These are phyloP conservation scores for Turdus rufiventris DNA, from an alignment of 2,113 vertebrate species.

Conservation along the genomic window DNA sequence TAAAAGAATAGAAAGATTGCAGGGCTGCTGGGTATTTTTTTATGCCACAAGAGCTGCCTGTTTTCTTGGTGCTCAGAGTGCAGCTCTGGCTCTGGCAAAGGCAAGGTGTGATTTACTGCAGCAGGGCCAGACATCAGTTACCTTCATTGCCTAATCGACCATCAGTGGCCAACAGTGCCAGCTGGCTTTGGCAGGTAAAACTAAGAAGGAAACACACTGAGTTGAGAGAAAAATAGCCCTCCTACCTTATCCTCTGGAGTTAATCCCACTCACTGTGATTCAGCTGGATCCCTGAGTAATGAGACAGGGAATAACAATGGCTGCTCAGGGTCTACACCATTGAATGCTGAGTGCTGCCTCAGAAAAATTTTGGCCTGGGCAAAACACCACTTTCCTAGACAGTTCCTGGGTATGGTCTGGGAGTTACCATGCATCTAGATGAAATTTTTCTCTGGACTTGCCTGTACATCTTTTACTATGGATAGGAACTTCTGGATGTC, in stretches of 20 bases:
- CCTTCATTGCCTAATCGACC: neutral
- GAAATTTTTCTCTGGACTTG: neutral
- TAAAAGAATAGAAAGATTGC: neutral
- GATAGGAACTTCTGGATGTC: neutral
- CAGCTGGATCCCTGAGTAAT: neutral
- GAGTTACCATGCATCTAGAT: neutral
- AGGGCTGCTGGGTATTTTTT: neutral
- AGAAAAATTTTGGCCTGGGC: neutral
- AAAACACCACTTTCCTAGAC: neutral
- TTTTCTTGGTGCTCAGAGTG: neutral
- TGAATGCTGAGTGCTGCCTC: neutral
- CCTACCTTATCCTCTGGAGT: neutral
- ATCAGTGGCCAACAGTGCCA: neutral
- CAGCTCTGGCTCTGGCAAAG: neutral
- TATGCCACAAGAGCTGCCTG: no score
- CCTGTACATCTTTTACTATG: neutral
- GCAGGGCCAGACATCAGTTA: neutral
- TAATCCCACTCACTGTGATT: neutral
- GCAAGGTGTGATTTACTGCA: neutral
- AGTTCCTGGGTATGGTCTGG: neutral
- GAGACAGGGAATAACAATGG: accelerated
- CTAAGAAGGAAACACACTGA: neutral
- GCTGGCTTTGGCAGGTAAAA: neutral
- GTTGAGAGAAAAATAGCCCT: neutral
- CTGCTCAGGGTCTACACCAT: neutral